These are phyloP conservation scores for Danionella cerebrum DNA, from an alignment of 2,113 vertebrate species.

Conservation along the genomic window DNA sequence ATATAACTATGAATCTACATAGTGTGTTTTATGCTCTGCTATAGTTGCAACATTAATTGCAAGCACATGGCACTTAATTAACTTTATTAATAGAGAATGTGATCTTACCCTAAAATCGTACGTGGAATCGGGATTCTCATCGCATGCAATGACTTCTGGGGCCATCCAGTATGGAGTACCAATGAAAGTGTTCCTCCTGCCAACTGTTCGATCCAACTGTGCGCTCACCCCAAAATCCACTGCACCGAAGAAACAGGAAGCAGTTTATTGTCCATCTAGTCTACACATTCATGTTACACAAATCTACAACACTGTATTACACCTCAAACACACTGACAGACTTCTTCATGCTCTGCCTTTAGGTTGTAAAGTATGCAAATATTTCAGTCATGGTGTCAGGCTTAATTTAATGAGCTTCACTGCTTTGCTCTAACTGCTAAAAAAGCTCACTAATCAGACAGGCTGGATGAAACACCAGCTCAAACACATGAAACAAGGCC, in stretches of 20 bases:
- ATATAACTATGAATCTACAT: too few relatives aligned
- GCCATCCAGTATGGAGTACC: slow-evolving; percentile 95
- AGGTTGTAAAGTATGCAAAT: slow-evolving; percentile 1
- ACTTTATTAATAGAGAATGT: background rate
- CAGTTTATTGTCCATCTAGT: too few relatives aligned
- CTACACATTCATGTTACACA: too few relatives aligned
- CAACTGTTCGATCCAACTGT: slow-evolving; percentile 84
- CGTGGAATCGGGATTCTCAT: slow-evolving; percentile 88
- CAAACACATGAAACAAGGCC: background rate
- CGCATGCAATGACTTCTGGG: slow-evolving; percentile 87
- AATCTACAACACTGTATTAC: background rate
- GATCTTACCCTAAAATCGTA: slow-evolving; percentile 82
- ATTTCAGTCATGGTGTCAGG: slow-evolving; percentile 15
- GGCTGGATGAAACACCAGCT: background rate
- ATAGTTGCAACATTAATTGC: too few relatives aligned
- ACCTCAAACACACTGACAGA: background rate
- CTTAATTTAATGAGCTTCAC: background rate
- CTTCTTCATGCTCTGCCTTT: background rate
- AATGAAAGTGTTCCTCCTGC: slow-evolving; percentile 88
- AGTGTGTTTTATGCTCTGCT: too few relatives aligned
- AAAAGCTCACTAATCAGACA: slow-evolving; percentile 2
- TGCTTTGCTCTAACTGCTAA: slow-evolving; percentile 5
- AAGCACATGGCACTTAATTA: too few relatives aligned
- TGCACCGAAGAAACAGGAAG: slow-evolving; percentile 33
- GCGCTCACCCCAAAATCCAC: slow-evolving; percentile 92